A percentile compares a stretch with the other conserved stretches of the same genome.
These are phyloP conservation scores for Gryon sp. DNA, from an alignment of 1,140 invertebrate species.

Conservation along the genomic window DNA sequence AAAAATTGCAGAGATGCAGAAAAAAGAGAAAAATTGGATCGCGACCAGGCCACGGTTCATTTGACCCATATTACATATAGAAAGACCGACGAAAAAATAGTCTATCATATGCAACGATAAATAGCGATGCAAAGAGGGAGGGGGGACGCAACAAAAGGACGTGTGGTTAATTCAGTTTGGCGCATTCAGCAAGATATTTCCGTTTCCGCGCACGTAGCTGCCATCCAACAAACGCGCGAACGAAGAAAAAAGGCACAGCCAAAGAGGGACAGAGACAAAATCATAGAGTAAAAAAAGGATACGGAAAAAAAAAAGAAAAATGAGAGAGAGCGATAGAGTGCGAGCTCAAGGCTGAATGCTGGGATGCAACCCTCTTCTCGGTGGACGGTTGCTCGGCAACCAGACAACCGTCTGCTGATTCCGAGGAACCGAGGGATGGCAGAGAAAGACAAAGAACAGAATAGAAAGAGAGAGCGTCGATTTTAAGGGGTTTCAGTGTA, in stretches of 20 bases:
- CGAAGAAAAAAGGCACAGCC: background rate
- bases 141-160: constrained; percentile 43
- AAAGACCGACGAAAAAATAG: too few relatives aligned
- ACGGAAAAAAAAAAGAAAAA: too few relatives aligned
- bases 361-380: constrained; percentile 47
- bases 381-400: constrained; percentile 48
- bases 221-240: constrained; percentile 32
- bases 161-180: constrained; percentile 51
- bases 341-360: constrained; percentile 27
- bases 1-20: too few relatives aligned
- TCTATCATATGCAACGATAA: constrained; percentile 34
- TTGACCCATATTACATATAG: constrained; percentile 42
- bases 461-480: constrained; percentile 15
- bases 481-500: constrained; percentile 4
- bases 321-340: background rate
- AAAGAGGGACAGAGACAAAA: constrained; percentile 2
- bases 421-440: constrained; percentile 2
- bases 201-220: constrained; percentile 55
- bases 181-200: constrained; percentile 54
- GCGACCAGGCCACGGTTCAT: constrained; percentile 29
- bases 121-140: constrained; percentile 32
- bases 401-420: constrained; percentile 67
- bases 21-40: constrained; percentile 24
- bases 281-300: background rate
- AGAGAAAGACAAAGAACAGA: constrained; percentile 8